A percentile compares a stretch with the other conserved stretches of the same genome.
Evolutionary conservation across 2,888 invertebrate genomes (phyloP).

Genomic region (Azorinus chamasolen): DNA sequence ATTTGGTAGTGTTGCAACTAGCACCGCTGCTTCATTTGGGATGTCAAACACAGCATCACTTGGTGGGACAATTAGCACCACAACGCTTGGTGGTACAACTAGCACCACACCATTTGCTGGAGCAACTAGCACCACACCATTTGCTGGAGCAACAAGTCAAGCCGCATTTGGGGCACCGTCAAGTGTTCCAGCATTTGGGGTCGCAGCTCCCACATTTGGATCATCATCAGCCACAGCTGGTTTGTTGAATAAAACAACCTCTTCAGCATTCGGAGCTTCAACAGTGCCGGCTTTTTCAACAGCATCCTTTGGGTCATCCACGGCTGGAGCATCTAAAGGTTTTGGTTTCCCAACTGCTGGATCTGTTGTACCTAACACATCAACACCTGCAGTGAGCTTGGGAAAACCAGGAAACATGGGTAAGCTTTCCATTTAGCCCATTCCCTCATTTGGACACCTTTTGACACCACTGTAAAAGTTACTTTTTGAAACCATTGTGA

Average conservation of each 20-base stretch:
- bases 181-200: not conserved
- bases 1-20: not conserved
- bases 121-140: not conserved
- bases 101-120: not conserved
- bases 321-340: not conserved
- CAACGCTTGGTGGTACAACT: not conserved
- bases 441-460: too few relatives aligned
- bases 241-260: not conserved
- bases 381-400: not conserved
- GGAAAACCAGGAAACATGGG: too few relatives aligned
- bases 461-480: too few relatives aligned
- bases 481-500: too few relatives aligned
- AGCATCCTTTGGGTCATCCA: not conserved
- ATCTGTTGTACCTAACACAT: too few relatives aligned
- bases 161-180: constrained; percentile 12
- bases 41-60: not conserved
- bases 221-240: not conserved
- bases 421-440: too few relatives aligned
- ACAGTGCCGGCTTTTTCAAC: not conserved
- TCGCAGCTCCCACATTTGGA: not conserved
- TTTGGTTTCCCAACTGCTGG: constrained; percentile 3
- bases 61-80: not conserved
- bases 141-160: too few relatives aligned
- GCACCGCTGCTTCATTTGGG: not conserved
- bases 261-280: constrained; percentile 6